Base-by-base conservation (phyloP, 2,113 vertebrate genomes). In the Zootoca vivipara region DNA sequence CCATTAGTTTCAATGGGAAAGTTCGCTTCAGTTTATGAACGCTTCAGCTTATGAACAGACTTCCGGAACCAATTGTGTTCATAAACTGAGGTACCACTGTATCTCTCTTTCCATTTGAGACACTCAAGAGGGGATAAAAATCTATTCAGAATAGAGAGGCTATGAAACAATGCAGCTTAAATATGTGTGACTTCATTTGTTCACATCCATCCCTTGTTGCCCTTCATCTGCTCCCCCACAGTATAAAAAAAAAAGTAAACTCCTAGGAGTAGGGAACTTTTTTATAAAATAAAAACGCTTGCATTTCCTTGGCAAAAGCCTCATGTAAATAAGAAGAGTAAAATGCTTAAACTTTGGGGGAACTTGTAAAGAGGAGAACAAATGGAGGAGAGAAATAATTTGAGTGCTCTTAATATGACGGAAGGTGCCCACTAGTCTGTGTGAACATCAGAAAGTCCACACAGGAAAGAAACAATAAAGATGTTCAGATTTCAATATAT, bases 41-140 rank as follows among this genome's bases (percentile, higher is more conserved):
- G n/a, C n/a, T n/a, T n/a, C n/a, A n/a, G n/a, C n/a, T n/a, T n/a
- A n/a, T n/a, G n/a, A n/a, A n/a, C n/a, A n/a, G n/a, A n/a, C n/a
- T n/a, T n/a, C n/a, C n/a, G n/a, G n/a, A n/a, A n/a, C n/a, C n/a
- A n/a, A n/a, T n/a, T n/a, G n/a, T n/a, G n/a, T n/a, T n/a, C n/a
- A n/a, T n/a, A n/a, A n/a, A n/a, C n/a, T n/a, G n/a, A n/a, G n/a
- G n/a, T n/a, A n/a, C n/a, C n/a, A n/a, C n/a, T n/a, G n/a, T n/a
- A n/a, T n/a, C n/a, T n/a, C n/a, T n/a, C n/a, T n/a, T n/a, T 52
- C 15, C 4, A 3, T 22, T 22, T 35, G 20, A n/a, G 46, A 93
- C 92, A 77, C 96, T 96, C 28, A 52, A 52, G 87, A 15, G 16
- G 94, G 73, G 18, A 1, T 3, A 73, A 73, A 92, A 65, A 79